Percentiles rank a stretch among this genome's conserved stretches.
phyloP scores from a whole-genome alignment of 2,888 invertebrate species.

The Pseudeuparius sepicola region DNA sequence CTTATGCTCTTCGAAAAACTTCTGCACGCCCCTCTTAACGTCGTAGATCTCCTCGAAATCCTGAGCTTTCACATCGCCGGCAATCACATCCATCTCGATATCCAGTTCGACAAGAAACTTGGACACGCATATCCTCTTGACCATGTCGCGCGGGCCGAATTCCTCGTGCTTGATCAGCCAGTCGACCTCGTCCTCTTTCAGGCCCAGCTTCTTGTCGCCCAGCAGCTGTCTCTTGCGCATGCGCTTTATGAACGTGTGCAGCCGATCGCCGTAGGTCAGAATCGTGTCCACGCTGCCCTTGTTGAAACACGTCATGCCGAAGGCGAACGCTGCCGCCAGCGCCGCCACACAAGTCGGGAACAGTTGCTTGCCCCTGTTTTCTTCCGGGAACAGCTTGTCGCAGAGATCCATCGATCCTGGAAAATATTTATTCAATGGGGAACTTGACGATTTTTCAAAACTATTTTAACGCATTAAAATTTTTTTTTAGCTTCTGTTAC shows the following conservation, averaged over 20 bases:
- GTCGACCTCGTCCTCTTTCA: slow-evolving; percentile 32
- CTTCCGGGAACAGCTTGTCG: slow-evolving; percentile 31
- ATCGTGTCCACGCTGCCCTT: slow-evolving; percentile 47
- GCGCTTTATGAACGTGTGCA: slow-evolving; percentile 44
- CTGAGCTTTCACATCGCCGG: slow-evolving; percentile 34
- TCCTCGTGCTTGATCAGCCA: slow-evolving; percentile 26
- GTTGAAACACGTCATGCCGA: slow-evolving; percentile 48
- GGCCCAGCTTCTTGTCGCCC: slow-evolving; percentile 21
- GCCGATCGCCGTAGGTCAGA: slow-evolving; percentile 52
- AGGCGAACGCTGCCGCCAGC: slow-evolving; percentile 48
- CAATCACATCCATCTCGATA: slow-evolving; percentile 31
- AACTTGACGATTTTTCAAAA: no score
- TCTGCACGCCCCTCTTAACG: slow-evolving; percentile 32
- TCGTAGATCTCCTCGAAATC: slow-evolving; percentile 31
- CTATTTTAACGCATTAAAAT: no score
- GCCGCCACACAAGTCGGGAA: slow-evolving; percentile 48
- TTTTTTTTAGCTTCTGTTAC: no score
- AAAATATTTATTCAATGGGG: no score
- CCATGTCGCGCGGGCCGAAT: slow-evolving; percentile 30
- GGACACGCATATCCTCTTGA: slow-evolving; percentile 33
- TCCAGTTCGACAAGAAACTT: slow-evolving; percentile 34
- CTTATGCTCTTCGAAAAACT: slow-evolving; percentile 34
- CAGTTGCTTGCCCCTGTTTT: slow-evolving; percentile 41
- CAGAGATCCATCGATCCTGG: slow-evolving; percentile 29
- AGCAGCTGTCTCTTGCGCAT: slow-evolving; percentile 24